Evolutionary conservation across 2,888 invertebrate species (phyloP).

Genomic region (Ecdyonurus torrentis): DNA sequence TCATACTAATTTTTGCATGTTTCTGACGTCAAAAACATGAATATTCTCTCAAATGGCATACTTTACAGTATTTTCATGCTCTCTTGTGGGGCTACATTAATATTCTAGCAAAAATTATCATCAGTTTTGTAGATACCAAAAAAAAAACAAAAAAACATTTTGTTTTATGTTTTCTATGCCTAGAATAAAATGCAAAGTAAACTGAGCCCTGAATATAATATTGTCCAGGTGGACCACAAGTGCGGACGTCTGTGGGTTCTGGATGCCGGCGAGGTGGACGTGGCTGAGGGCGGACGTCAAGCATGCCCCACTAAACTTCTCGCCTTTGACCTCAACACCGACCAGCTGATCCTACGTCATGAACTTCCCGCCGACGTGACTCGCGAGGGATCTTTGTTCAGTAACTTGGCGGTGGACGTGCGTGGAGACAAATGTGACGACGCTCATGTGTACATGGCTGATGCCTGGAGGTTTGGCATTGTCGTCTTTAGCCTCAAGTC

Average conservation of each 20-base stretch:
- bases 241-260: slow-evolving; percentile 66
- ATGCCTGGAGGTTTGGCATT: slow-evolving; percentile 63
- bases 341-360: slow-evolving; percentile 42
- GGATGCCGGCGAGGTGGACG: slow-evolving; percentile 51
- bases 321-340: slow-evolving; percentile 54
- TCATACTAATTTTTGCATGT: no score
- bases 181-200: no score
- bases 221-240: slow-evolving; percentile 44
- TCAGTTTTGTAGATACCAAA: no score
- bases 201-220: no score
- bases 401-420: slow-evolving; percentile 63
- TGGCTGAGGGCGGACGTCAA: slow-evolving; percentile 32
- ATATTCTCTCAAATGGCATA: no score
- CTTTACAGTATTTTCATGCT: no score
- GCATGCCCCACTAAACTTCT: slow-evolving; percentile 40
- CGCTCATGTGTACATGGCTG: slow-evolving; percentile 54
- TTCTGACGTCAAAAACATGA: no score
- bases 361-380: slow-evolving; percentile 13
- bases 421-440: slow-evolving; percentile 36
- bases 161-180: no score
- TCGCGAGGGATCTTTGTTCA: slow-evolving; percentile 55
- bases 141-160: no score
- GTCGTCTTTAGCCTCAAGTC: slow-evolving; percentile 60
- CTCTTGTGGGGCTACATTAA: no score
- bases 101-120: no score